phyloP scores from a whole-genome alignment of 37 sponge, comb jelly and placozoan species.

The Mnemiopsis leidyi region DNA sequence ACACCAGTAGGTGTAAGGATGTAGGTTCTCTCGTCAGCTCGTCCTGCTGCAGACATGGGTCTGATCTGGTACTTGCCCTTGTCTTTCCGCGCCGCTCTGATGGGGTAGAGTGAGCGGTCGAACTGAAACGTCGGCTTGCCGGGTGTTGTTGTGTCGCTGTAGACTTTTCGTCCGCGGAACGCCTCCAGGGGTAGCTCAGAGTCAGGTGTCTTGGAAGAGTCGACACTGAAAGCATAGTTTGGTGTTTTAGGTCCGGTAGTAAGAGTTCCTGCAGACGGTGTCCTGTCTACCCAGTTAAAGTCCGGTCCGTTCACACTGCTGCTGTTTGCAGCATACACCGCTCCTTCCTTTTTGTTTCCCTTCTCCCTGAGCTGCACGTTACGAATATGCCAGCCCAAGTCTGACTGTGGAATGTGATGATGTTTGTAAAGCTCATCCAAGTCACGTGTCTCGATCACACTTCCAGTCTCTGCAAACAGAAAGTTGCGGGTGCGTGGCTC shows the following conservation, averaged over 20 bases:
- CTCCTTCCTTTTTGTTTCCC: not conserved
- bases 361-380: not conserved
- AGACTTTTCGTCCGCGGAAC: not conserved
- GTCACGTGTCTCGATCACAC: not conserved
- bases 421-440: slow-evolving; percentile 17
- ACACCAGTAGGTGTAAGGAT: not conserved
- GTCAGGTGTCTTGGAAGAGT: not conserved
- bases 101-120: not conserved
- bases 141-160: slow-evolving; percentile 2
- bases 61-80: not conserved
- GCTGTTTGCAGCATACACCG: not conserved
- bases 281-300: not conserved
- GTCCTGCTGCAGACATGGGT: not conserved
- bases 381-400: not conserved
- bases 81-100: not conserved
- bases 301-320: not conserved
- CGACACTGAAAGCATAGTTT: not conserved
- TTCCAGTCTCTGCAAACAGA: not conserved
- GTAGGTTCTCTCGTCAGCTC: not conserved
- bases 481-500: not conserved
- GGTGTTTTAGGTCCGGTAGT: not conserved
- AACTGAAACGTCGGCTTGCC: not conserved
- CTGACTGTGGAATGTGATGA: not conserved
- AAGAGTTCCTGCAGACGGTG: not conserved
- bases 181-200: not conserved